These are phyloP conservation scores for Agrilus biguttatus DNA, from an alignment of 2,888 invertebrate genomes.

Conservation along the genomic window DNA sequence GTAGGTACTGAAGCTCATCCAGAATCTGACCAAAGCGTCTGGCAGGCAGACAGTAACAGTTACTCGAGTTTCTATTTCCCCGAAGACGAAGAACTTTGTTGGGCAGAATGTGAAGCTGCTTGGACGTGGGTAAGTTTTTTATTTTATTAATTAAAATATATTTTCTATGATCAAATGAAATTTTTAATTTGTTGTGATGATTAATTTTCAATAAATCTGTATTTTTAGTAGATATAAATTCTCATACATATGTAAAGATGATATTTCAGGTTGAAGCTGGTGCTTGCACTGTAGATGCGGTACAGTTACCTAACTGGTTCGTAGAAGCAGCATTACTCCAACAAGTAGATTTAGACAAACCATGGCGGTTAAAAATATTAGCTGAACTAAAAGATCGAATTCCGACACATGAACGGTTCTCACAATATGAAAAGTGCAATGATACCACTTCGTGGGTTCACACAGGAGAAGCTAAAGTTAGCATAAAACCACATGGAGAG, in stretches of 20 bases:
- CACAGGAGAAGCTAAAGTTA: conserved; percentile 57
- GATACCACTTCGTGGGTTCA: conserved; percentile 80
- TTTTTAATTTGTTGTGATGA: too few relatives aligned
- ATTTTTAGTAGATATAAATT: too few relatives aligned
- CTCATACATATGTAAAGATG: not conserved
- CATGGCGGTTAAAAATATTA: conserved; percentile 64
- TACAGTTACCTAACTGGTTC: conserved; percentile 63
- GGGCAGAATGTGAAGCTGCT: conserved; percentile 67
- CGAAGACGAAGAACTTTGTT: conserved; percentile 63
- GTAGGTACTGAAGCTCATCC: conserved; percentile 77
- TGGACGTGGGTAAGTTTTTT: conserved; percentile 53
- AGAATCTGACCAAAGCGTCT: conserved; percentile 68
- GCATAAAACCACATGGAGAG: conserved; percentile 24
- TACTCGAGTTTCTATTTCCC: conserved; percentile 69
- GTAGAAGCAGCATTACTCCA: conserved; percentile 16
- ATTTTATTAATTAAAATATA: conserved; percentile 33
- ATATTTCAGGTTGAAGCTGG: conserved; percentile 31
- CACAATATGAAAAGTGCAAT: conserved; percentile 58
- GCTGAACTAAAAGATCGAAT: conserved; percentile 47
- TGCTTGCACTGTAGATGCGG: conserved; percentile 60
- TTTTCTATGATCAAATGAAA: too few relatives aligned
- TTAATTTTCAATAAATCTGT: too few relatives aligned
- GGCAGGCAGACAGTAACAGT: conserved; percentile 53
- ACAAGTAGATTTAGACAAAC: conserved; percentile 51
- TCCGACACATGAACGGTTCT: conserved; percentile 17